Evolutionary conservation across 2,888 invertebrate genomes (phyloP), one percentile per base, ranked within the genome.

Genomic region (Troilus luridus): DNA sequence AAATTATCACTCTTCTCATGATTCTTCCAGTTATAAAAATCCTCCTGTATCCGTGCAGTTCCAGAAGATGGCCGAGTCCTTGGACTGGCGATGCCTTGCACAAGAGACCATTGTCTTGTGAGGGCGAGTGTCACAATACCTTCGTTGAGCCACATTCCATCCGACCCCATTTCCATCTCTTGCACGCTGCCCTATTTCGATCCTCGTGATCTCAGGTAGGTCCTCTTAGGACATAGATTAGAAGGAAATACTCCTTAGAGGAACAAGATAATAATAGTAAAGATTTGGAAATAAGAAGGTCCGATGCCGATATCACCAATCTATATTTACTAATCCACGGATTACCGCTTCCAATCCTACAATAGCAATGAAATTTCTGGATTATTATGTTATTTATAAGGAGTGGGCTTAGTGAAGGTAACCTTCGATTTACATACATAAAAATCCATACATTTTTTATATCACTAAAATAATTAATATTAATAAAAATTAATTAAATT

Each of bases 101-200:
- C 72, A 77, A 77, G 72, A 77, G 27, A 77, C 17, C 41, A 77
- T 77, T 77, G 72, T 77, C 72, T 77, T 77, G 72, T 6, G 24
- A 67, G 72, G 72, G 9, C 17, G 72, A 27, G 41, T 77, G 27
- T 77, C 72, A 41, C 72, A 77, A 77, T 77, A 14, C 72, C 21
- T 41, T 19, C 27, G 24, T 77, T 27, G 72, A 27, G 17, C 72
- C 27, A 77, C 72, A 27, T 8, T 8, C 41, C 41, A 41, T 41
- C 27, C 27, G 41, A 77, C 72, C 72, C 72, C 27, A 19, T 77
- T 77, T 77, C 27, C 17, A 77, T 77, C 41, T 77, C 17, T 77
- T 77, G 17, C 72, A 41, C 41, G 5, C 17, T 77, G 72, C 7
- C 72, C 72, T 77, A 5, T 77, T 77, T 77, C 19, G 19, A 10